Evolutionary conservation across 2,113 vertebrate genomes (phyloP).

Genomic region (Raphicerus campestris): DNA sequence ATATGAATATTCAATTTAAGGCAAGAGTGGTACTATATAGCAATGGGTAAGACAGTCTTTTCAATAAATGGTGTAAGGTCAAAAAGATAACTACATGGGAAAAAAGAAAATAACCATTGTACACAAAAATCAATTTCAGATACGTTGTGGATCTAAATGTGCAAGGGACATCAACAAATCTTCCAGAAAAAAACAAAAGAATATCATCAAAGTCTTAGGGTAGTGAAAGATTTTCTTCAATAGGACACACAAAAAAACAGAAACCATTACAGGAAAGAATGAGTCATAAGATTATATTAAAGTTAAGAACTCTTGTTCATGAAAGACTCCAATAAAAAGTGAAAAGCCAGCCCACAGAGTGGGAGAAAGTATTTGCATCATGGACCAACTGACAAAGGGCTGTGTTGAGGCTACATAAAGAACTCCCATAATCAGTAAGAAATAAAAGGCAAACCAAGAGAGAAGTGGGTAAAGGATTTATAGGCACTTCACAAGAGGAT

Average conservation of each 20-base stretch:
- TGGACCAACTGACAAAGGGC: background rate
- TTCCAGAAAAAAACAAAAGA: background rate
- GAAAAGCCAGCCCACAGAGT: background rate
- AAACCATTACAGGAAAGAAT: background rate
- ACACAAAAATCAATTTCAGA: background rate
- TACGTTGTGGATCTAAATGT: background rate
- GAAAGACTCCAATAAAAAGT: background rate
- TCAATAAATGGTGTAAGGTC: background rate
- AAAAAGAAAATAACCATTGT: background rate
- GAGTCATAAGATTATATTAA: background rate
- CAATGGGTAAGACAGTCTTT: background rate
- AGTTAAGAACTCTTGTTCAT: background rate
- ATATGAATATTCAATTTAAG: background rate
- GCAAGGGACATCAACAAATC: background rate
- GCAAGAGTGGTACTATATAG: background rate
- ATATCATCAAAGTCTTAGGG: background rate
- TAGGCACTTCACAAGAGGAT: background rate
- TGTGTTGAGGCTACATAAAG: background rate
- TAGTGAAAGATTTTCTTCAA: conserved; percentile 5
- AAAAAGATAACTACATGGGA: background rate
- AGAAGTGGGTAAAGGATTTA: background rate
- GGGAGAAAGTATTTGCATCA: background rate
- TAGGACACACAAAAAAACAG: background rate
- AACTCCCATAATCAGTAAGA: background rate
- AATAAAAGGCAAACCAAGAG: background rate